Evolutionary conservation across 2,888 invertebrate species (phyloP).

Genomic region (Tetranychus piercei): DNA sequence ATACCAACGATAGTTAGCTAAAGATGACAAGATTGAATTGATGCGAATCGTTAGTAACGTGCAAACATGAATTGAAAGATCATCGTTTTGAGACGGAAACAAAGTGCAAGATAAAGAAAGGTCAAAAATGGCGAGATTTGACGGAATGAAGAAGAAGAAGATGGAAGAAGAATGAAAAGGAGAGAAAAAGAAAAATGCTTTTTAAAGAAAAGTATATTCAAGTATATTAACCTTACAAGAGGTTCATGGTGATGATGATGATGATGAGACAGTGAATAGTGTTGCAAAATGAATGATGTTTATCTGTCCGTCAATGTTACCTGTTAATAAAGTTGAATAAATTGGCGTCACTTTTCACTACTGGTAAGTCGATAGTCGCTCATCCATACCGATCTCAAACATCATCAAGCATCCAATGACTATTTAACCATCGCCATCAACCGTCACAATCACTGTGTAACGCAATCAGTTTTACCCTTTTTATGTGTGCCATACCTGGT

Average conservation of each 20-base stretch:
- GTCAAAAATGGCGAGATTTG: background rate
- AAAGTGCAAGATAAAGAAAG: background rate
- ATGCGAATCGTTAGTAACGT: background rate
- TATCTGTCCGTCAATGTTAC: background rate
- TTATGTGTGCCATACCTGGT: too few relatives aligned
- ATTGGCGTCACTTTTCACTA: too few relatives aligned
- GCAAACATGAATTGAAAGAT: background rate
- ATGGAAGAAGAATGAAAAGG: background rate
- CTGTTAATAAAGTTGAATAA: too few relatives aligned
- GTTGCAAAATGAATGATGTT: background rate
- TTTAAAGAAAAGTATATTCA: background rate
- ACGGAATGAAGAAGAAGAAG: background rate
- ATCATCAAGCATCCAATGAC: too few relatives aligned
- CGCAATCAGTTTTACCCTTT: too few relatives aligned
- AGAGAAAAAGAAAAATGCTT: background rate
- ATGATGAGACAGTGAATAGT: background rate
- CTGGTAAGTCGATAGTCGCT: background rate
- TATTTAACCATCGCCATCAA: too few relatives aligned
- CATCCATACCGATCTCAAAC: background rate
- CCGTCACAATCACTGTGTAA: too few relatives aligned
- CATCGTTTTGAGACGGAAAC: background rate
- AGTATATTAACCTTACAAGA: background rate
- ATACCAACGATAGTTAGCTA: too few relatives aligned
- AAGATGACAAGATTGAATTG: background rate
- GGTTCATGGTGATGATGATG: background rate